Evolutionary conservation across 1,140 invertebrate genomes (phyloP).

Genomic region (Odontomachus brunneus): DNA sequence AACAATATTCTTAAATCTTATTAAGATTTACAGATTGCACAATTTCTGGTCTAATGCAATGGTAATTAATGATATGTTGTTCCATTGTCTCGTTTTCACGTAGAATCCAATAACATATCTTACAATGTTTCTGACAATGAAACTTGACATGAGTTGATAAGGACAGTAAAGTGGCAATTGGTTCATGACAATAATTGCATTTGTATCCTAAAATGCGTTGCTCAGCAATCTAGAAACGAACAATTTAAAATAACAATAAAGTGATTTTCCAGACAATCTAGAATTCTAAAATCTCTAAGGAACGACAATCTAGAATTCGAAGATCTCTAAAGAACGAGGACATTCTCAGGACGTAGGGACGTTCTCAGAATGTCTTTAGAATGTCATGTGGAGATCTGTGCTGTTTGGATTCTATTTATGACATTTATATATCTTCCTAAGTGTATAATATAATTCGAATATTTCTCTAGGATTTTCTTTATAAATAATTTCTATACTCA

Average conservation of each 20-base stretch:
- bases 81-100: conserved; percentile 73
- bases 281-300: too few species aligned
- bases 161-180: conserved; percentile 74
- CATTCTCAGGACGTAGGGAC: too few species aligned
- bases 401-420: too few species aligned
- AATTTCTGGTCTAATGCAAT: conserved; percentile 16
- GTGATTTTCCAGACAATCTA: too few species aligned
- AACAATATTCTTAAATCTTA: background rate
- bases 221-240: conserved; percentile 53
- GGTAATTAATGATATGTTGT: conserved; percentile 61
- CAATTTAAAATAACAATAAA: background rate
- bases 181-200: conserved; percentile 76
- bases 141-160: conserved; percentile 78
- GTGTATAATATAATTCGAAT: too few species aligned
- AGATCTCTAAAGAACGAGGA: too few species aligned
- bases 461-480: background rate
- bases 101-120: conserved; percentile 76
- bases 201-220: conserved; percentile 63
- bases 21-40: background rate
- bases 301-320: too few species aligned
- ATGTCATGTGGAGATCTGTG: too few species aligned
- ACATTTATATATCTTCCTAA: too few species aligned
- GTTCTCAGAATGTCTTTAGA: too few species aligned
- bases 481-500: conserved; percentile 41
- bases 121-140: conserved; percentile 74